A percentile compares a stretch with the other conserved stretches of the same genome.
phyloP scores from a whole-genome alignment of 1,140 invertebrate species.

The Drosophila nasuta region DNA sequence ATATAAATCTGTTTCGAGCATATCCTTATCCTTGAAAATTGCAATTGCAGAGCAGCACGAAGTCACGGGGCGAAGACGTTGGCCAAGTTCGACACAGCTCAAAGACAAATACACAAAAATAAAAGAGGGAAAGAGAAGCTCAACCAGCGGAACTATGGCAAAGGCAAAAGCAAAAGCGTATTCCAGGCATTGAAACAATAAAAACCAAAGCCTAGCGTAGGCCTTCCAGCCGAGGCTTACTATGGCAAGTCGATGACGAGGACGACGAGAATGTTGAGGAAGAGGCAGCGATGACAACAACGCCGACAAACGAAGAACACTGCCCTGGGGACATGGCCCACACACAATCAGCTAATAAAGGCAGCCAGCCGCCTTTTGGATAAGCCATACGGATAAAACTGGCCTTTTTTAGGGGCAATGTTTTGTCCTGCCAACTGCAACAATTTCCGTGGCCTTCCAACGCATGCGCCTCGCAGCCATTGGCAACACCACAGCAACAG shows the following conservation, averaged over 20 bases:
- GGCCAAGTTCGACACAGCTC: conserved; percentile 25
- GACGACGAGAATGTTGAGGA: not conserved
- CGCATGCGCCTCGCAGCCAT: conserved; percentile 54
- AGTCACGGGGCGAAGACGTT: conserved; percentile 16
- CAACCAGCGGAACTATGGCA: not conserved
- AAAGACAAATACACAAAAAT: conserved; percentile 33
- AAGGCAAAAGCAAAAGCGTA: conserved; percentile 1
- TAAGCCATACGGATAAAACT: conserved; percentile 71
- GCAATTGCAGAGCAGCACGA: conserved; percentile 73
- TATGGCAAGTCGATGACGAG: conserved; percentile 12
- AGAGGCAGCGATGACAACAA: conserved; percentile 8
- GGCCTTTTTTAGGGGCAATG: conserved; percentile 66
- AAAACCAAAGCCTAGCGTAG: conserved; percentile 55
- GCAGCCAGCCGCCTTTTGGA: conserved; percentile 54
- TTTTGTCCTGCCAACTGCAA: conserved; percentile 69
- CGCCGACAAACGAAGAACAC: conserved; percentile 19
- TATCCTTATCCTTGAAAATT: conserved; percentile 82
- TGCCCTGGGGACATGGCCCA: conserved; percentile 63
- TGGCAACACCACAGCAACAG: conserved; percentile 37
- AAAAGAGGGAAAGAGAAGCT: conserved; percentile 28
- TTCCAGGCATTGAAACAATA: conserved; percentile 71
- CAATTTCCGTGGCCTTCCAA: conserved; percentile 68
- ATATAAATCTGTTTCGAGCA: conserved; percentile 83
- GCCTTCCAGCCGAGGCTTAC: conserved; percentile 57
- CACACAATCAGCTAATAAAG: conserved; percentile 46